These are phyloP conservation scores for Diarsia mendica DNA, from an alignment of 2,888 invertebrate genomes.

Conservation along the genomic window DNA sequence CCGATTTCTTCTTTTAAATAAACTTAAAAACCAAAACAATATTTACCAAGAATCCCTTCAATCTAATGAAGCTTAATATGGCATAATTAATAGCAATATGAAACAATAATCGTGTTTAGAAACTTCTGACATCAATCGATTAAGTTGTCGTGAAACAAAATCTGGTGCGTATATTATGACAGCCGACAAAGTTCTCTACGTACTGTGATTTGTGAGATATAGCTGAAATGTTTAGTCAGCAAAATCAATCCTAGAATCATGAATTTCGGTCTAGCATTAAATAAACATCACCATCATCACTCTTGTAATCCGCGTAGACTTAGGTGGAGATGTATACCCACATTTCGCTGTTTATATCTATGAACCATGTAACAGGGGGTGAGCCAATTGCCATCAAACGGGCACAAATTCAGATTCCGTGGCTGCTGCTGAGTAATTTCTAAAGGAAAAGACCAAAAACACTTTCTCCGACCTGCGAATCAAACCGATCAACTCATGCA, in stretches of 20 bases:
- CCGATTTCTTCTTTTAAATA: background rate
- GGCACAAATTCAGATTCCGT: too few species aligned
- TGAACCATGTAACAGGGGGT: too few species aligned
- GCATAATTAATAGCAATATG: conserved; percentile 15
- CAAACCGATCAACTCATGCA: too few species aligned
- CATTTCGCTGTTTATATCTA: too few species aligned
- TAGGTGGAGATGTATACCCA: too few species aligned
- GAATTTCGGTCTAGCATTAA: background rate
- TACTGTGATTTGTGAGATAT: conserved; percentile 15
- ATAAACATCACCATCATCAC: too few species aligned
- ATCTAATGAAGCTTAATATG: background rate
- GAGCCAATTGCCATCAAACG: too few species aligned
- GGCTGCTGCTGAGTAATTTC: too few species aligned
- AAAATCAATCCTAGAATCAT: background rate
- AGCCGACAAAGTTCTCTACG: conserved; percentile 33
- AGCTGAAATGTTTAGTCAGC: background rate
- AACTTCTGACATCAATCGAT: conserved; percentile 49
- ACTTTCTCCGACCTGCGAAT: too few species aligned
- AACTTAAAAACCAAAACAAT: background rate
- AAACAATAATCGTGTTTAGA: conserved; percentile 23
- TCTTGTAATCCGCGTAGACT: too few species aligned
- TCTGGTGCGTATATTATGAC: conserved; percentile 22
- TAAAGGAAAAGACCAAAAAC: too few species aligned
- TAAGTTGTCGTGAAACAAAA: conserved; percentile 52
- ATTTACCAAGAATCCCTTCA: background rate